phyloP scores from a whole-genome alignment of 37 sponge, comb jelly and placozoan genomes.

The Theonella swinhoei region DNA sequence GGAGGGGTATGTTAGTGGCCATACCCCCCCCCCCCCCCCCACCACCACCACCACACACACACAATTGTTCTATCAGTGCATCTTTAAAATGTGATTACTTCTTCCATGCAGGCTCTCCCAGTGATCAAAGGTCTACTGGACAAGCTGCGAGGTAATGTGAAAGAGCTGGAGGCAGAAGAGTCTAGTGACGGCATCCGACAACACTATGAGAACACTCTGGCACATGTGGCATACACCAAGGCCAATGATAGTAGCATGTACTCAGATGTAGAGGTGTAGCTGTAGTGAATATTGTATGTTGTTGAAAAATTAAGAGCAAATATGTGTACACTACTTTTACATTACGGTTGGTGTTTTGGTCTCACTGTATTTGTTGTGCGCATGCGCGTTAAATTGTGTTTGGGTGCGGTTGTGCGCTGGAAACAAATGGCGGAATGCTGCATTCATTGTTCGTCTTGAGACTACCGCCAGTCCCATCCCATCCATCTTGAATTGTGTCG shows the following conservation, averaged over 20 bases:
- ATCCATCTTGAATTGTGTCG: no score
- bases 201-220: slow-evolving; percentile 90
- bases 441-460: no score
- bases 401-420: no score
- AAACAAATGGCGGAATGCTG: no score
- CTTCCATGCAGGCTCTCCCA: neutral
- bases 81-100: neutral
- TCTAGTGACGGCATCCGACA: slow-evolving; percentile 71
- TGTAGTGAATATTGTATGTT: no score
- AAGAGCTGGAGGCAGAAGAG: slow-evolving; percentile 70
- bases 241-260: neutral
- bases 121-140: slow-evolving; percentile 87
- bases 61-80: neutral
- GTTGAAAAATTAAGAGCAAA: no score
- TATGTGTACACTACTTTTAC: no score
- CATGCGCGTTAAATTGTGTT: no score
- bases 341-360: no score
- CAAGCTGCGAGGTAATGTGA: slow-evolving; percentile 82
- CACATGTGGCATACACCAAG: slow-evolving; percentile 63
- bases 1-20: neutral
- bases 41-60: neutral
- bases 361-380: no score
- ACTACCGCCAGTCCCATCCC: no score
- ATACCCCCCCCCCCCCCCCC: neutral
- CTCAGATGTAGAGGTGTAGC: neutral